These are phyloP conservation scores for Columba livia DNA, from an alignment of 2,113 vertebrate genomes.

Conservation along the genomic window DNA sequence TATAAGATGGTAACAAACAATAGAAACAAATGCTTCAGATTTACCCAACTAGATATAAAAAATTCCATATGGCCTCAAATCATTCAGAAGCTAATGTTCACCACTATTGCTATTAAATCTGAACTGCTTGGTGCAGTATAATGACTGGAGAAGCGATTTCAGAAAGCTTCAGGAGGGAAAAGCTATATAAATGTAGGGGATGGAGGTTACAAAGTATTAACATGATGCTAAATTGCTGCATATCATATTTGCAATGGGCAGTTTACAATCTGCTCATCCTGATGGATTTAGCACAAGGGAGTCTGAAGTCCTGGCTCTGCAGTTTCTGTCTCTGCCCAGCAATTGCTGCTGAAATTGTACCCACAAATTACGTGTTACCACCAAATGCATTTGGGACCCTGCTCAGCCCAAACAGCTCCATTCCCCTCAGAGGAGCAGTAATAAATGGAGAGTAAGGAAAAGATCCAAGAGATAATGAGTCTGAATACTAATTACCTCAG, in stretches of 20 bases:
- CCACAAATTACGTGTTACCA: constrained; percentile 34
- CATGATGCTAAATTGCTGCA: constrained; percentile 57
- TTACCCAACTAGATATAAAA: background rate
- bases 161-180: constrained; percentile 60
- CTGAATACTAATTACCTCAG: constrained; percentile 30
- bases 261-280: constrained; percentile 75
- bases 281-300: constrained; percentile 65
- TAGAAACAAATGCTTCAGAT: constrained; percentile 18
- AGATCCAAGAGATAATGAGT: constrained; percentile 49
- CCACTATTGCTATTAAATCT: constrained; percentile 31
- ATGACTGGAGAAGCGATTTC: constrained; percentile 61
- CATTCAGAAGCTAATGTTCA: background rate
- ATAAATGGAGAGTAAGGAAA: constrained; percentile 47
- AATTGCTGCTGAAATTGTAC: constrained; percentile 45
- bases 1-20: constrained; percentile 8
- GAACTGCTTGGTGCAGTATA: background rate
- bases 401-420: constrained; percentile 33
- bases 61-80: background rate
- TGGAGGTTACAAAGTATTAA: constrained; percentile 56
- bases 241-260: constrained; percentile 69
- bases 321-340: constrained; percentile 55
- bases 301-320: constrained; percentile 56
- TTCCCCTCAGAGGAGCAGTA: constrained; percentile 45
- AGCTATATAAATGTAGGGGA: constrained; percentile 27
- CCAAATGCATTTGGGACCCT: constrained; percentile 19